These are phyloP conservation scores for Bruchidius siliquastri DNA, from an alignment of 2,888 invertebrate genomes.

Conservation along the genomic window DNA sequence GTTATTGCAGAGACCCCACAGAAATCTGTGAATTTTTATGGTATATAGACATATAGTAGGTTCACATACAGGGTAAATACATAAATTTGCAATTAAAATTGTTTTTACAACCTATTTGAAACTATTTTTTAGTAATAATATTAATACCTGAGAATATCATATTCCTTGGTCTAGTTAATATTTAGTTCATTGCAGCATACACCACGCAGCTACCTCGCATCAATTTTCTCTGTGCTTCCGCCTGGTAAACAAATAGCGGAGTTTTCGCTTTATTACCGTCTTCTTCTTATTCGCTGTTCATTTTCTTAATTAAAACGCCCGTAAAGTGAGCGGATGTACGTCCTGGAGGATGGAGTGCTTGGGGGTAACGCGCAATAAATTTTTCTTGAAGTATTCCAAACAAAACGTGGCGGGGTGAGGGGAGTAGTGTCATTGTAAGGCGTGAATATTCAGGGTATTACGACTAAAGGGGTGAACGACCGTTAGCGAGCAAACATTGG, in stretches of 20 bases:
- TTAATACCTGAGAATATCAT: too few relatives aligned
- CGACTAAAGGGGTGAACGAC: background rate
- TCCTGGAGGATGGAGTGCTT: background rate
- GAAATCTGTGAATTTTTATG: too few relatives aligned
- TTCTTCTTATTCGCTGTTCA: background rate
- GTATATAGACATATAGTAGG: too few relatives aligned
- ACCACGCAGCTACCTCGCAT: background rate
- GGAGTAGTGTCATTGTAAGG: background rate
- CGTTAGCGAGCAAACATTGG: background rate
- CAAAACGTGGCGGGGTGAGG: background rate
- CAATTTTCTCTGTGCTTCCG: background rate
- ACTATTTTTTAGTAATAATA: too few relatives aligned
- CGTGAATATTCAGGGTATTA: background rate
- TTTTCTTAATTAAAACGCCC: background rate
- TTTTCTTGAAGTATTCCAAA: background rate
- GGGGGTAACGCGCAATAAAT: background rate
- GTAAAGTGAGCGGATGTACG: background rate
- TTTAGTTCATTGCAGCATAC: background rate
- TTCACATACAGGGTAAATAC: too few relatives aligned
- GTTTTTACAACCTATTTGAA: too few relatives aligned
- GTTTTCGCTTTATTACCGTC: background rate
- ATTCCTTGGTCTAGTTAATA: background rate
- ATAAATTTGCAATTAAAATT: too few relatives aligned
- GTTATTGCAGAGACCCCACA: too few relatives aligned
- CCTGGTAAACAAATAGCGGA: background rate